Base-by-base conservation (phyloP, 2,797 vertebrate genomes). In the Ctenopoma multispine region DNA sequence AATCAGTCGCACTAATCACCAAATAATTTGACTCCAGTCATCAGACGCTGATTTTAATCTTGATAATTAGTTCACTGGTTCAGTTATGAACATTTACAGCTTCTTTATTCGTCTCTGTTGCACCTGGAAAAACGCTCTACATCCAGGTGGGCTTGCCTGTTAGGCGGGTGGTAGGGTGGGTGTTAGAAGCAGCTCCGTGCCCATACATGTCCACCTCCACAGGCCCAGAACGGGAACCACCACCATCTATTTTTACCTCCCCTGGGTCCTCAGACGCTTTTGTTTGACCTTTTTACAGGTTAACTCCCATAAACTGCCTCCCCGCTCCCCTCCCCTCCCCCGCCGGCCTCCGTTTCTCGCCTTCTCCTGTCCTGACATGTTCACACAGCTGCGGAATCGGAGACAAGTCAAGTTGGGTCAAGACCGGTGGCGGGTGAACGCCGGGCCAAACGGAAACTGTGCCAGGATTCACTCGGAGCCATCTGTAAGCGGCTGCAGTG, bases 331-430 rank as follows among this genome's bases (percentile, higher is more conserved):
- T 27, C 38, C 14, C 15, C 12, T n/a, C n/a, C n/a, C n/a, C n/a
- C n/a, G n/a, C 43, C 63, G 0, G 48, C 63, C 44, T 44, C 27
- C 4, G 20, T 11, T 7, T 18, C 38, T 13, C 40, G 56, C 41
- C 17, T 46, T 40, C 53, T 40, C 75, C 56, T 54, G 14, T n/a
- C 59, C 80, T 79, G 50, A 92, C 84, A 83, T 82, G 89, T 89
- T 85, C 77, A 89, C 90, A 90, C 51, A 36, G 63, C 63, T 47
- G 55, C 77, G 85, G 84, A 90, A 90, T 72, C 66, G 1, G 81
- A 92, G 78, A 59, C 5, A 40, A 29, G 41, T 62, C 72, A 40
- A 57, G 55, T 56, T 10, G 12, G 54, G 72, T 57, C 46, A 7
- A 8, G 61, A 46, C 41, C 0, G 13, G 57, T 8, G 7, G 41